Conservation (phyloP, 2,113 vertebrate genomes). For the Taxidea taxus region DNA sequence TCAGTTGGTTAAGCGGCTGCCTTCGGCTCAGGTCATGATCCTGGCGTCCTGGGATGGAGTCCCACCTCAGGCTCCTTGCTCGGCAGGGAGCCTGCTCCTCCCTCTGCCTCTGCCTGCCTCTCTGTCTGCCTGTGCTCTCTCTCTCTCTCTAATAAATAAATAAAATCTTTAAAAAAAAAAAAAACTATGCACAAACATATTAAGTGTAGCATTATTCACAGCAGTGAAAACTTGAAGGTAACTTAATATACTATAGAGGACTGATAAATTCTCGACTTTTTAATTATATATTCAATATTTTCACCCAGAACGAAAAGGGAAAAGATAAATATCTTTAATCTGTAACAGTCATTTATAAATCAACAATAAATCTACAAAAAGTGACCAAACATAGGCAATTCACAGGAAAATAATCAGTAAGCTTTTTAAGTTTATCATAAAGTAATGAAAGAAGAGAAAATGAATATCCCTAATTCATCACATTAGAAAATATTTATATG, state of each 20-base stretch:
- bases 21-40: no score
- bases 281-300: conserved; percentile 37
- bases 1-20: no score
- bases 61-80: no score
- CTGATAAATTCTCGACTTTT: background rate
- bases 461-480: conserved; percentile 10
- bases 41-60: no score
- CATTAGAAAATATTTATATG: conserved; percentile 15
- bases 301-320: background rate
- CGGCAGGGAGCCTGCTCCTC: no score
- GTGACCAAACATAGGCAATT: background rate
- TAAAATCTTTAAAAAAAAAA: no score
- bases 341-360: background rate
- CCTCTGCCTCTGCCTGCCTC: no score
- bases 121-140: no score
- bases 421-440: background rate
- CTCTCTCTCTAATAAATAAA: no score
- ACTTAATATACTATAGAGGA: background rate
- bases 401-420: conserved; percentile 1
- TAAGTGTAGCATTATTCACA: background rate
- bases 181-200: background rate
- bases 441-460: conserved; percentile 33
- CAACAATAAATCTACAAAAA: conserved; percentile 44
- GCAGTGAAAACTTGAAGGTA: background rate
- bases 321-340: conserved; percentile 30